Base-by-base conservation (phyloP, 2,113 vertebrate species). In the Pungitius pungitius region DNA sequence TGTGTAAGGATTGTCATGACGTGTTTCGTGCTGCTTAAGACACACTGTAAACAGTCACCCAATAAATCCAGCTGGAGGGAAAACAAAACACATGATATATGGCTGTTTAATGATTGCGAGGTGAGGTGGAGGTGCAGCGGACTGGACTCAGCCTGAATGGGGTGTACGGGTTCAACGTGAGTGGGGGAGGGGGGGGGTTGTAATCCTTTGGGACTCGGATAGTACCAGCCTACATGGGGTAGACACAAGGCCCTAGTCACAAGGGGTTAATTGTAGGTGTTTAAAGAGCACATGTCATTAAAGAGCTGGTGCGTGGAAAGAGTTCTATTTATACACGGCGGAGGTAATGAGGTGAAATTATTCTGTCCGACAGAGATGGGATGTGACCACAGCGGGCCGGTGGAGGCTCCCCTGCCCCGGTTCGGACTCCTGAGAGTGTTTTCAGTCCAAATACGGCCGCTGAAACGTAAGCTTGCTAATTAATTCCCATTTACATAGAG, bases 341-440 rank as follows among this genome's bases (percentile, higher is more conserved):
- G 94, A 95, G 86, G 94, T 96, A 97, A 97, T 96, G 95, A 96
- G 95, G 95, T 96, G 95, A 96, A 97, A 96, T 97, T 96, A 96
- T 96, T 92, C 86, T 95, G 94, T 90, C 92, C 93, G 92, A 92
- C 91, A 86, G 87, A 81, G 93, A 95, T 94, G 95, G 95, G 94
- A 94, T 86, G 94, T 96, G 85, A 92, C 89, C 94, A 80, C 85
- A 87, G 85, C 58, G 30, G 67, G 89, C 91, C 89, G 93, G 93
- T 89, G 87, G 91, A 94, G 92, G 89, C 93, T 94, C 87, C 92
- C 92, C 88, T 93, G 94, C 92, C 88, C 90, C 91, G 86, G 89
- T 86, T 91, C 81, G 90, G 92, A 91, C 84, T 86, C 93, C 90
- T 90, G 90, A 86, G 94, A 92, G 91, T 96, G 95, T 96, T 97